phyloP scores from a whole-genome alignment of 2,888 invertebrate genomes.

The Lithophane leautieri region DNA sequence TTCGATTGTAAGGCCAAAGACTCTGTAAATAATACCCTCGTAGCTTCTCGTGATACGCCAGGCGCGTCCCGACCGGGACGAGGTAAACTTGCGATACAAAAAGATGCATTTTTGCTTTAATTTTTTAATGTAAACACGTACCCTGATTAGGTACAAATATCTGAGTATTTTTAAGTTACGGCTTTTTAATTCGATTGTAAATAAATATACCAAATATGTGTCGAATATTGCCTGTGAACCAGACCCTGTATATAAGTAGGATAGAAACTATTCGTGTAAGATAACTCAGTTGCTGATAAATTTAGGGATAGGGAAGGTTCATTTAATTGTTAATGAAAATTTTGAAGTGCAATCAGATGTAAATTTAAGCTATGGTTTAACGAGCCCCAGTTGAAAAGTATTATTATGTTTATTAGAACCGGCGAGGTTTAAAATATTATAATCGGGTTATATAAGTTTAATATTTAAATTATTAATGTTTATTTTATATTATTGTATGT shows the following conservation, averaged over 20 bases:
- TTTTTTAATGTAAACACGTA: slow-evolving; percentile 81
- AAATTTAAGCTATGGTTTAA: slow-evolving; percentile 86
- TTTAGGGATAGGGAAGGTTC: slow-evolving; percentile 74
- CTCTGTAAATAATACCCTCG: slow-evolving; percentile 85
- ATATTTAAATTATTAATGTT: slow-evolving; percentile 89
- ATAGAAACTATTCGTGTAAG: slow-evolving; percentile 79
- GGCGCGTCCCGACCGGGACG: slow-evolving; percentile 73
- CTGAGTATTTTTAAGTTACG: slow-evolving; percentile 85
- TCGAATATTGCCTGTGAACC: slow-evolving; percentile 78
- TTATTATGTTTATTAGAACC: slow-evolving; percentile 90
- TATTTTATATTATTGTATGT: slow-evolving; percentile 88
- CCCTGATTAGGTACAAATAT: slow-evolving; percentile 86
- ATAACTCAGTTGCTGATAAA: slow-evolving; percentile 79
- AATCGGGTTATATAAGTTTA: slow-evolving; percentile 88
- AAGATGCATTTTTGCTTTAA: slow-evolving; percentile 89
- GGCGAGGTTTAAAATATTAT: slow-evolving; percentile 89
- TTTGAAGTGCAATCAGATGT: slow-evolving; percentile 89
- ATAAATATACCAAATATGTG: slow-evolving; percentile 90
- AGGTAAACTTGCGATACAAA: slow-evolving; percentile 87
- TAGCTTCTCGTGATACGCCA: slow-evolving; percentile 78
- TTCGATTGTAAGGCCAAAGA: slow-evolving; percentile 89
- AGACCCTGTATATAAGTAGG: slow-evolving; percentile 84
- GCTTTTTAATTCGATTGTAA: slow-evolving; percentile 86
- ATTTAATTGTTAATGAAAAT: slow-evolving; percentile 86
- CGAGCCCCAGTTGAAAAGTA: slow-evolving; percentile 89